Evolutionary conservation across 2,113 vertebrate species (phyloP).

Genomic region (Lepus timidus): DNA sequence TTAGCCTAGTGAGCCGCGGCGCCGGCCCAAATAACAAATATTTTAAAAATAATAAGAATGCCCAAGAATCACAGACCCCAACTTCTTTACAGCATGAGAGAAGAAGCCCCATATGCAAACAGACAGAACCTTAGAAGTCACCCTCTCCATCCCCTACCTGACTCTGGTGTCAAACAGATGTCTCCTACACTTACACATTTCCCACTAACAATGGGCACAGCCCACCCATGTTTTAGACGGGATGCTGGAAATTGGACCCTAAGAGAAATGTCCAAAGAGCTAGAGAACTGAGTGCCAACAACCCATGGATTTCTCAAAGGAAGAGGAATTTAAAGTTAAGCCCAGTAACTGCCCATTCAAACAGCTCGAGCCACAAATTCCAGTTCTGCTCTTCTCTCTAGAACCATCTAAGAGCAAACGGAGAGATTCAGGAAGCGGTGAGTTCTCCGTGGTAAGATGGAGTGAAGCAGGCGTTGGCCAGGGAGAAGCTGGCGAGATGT

Average conservation of each 20-base stretch:
- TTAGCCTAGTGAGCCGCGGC: no score
- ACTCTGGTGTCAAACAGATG: background rate
- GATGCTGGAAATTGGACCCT: background rate
- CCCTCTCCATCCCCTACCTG: background rate
- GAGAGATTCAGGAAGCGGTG: background rate
- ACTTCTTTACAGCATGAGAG: background rate
- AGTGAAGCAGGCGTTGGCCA: background rate
- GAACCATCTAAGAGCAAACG: conserved; percentile 43
- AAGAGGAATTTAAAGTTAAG: background rate
- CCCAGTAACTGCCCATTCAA: background rate
- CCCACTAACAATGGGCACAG: fast-evolving
- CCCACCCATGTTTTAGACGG: background rate
- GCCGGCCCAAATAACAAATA: no score
- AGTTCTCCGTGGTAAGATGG: background rate
- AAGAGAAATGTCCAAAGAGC: background rate
- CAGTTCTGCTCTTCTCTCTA: conserved; percentile 55
- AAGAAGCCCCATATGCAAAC: background rate
- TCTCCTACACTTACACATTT: background rate
- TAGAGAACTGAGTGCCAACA: background rate
- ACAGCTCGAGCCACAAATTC: background rate
- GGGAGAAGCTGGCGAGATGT: background rate
- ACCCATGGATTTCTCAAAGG: background rate
- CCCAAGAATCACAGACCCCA: background rate
- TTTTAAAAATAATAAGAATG: no score
- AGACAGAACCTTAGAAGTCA: background rate